Evolutionary conservation across 2,113 vertebrate species (phyloP), one percentile per base, ranked within the genome.

Genomic region (Leptocoma aspasia): DNA sequence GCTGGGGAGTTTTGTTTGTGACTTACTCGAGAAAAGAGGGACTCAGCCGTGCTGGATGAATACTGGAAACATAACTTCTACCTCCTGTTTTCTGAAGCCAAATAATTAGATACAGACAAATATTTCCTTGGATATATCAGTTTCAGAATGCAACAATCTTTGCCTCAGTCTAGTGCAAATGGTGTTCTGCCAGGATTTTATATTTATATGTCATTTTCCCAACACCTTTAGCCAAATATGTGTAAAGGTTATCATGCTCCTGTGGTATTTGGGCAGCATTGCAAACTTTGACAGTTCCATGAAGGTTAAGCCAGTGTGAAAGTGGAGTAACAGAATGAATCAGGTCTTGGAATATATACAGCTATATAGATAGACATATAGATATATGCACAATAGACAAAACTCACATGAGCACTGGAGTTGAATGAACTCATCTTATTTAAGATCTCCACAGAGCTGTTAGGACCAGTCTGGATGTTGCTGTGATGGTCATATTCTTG

Each of bases 131-230:
- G 45, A 37, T 68, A 14, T 65, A 68, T 39, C 56, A 42, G 14
- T 81, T 89, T 73, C 60, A 83, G 37, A 80, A 80, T 44, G 64
- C 11, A 89, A 75, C 8, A 86, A 59, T 30, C 19, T 78, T 83
- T 73, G 28, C 19, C 7, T 59, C 37, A 28, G 27, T 73, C 26
- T 45, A 47, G 33, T 63, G 21, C 7, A 85, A 82, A 82, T 15
- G 17, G 4, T 81, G 11, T 27, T 71, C 15, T 81, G 35, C 19
- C 30, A 77, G 30, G 24, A 50, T 28, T 93, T 83, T 77, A 77
- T 85, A 57, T 92, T 90, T 60, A 35, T 86, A 35, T 89, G 64
- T 28, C 20, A 59, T 90, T 76, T 79, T 71, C 13, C 37, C 53
- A 42, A 69, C 7, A 42, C 5, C 80, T 91, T 82, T 72, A 90